Percentiles rank a stretch among this genome's conserved stretches.
These are phyloP conservation scores for Apis laboriosa DNA, from an alignment of 1,140 invertebrate genomes.

Conservation along the genomic window DNA sequence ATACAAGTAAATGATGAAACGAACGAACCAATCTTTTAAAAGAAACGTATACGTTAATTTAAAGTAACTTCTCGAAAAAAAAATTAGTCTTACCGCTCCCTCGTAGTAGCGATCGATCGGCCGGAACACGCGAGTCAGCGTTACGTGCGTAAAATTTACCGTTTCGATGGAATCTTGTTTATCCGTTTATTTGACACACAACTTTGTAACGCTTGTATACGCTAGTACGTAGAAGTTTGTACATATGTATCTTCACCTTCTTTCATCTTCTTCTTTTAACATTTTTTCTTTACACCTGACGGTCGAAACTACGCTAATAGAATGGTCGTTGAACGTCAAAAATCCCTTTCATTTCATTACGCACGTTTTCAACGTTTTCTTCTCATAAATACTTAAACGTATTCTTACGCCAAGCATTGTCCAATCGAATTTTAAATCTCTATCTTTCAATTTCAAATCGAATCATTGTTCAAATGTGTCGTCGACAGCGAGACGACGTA, in stretches of 20 bases:
- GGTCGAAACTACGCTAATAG: constrained; percentile 8
- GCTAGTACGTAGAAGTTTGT: constrained; percentile 6
- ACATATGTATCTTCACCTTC: constrained; percentile 1
- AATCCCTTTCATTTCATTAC: background rate
- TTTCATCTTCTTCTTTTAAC: background rate
- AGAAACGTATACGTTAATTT: constrained; percentile 17
- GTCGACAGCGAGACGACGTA: background rate
- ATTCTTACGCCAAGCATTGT: background rate
- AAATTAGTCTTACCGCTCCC: constrained; percentile 42
- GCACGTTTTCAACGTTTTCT: background rate
- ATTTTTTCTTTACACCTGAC: background rate
- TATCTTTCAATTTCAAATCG: background rate
- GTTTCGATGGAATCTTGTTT: constrained; percentile 38
- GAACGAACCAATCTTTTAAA: constrained; percentile 16
- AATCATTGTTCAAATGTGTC: background rate
- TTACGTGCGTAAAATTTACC: constrained; percentile 33
- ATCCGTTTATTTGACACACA: constrained; percentile 13
- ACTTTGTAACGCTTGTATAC: constrained; percentile 3
- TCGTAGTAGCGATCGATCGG: constrained; percentile 35
- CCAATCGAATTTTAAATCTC: background rate
- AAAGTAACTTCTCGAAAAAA: constrained; percentile 27
- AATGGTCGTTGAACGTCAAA: background rate
- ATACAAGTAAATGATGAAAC: background rate
- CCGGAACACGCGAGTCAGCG: constrained; percentile 42
- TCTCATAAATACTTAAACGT: too few relatives aligned